phyloP scores from a whole-genome alignment of 2,888 invertebrate species.

The Corbicula japonica region DNA sequence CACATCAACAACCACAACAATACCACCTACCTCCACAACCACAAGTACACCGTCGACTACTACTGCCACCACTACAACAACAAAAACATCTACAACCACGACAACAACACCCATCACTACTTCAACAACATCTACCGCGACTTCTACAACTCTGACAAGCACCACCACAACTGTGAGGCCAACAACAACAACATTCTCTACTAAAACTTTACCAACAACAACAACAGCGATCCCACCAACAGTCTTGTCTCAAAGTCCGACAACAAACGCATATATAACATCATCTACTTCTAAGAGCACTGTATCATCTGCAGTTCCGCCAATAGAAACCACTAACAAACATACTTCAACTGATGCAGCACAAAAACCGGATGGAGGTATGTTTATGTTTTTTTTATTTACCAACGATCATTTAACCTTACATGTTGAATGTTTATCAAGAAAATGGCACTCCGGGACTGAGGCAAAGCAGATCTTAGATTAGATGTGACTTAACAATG shows the following conservation, averaged over 20 bases:
- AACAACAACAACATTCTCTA: background rate
- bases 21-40: background rate
- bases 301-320: too few relatives aligned
- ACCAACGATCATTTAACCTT: too few relatives aligned
- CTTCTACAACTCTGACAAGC: background rate
- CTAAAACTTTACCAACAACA: background rate
- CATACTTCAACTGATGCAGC: too few relatives aligned
- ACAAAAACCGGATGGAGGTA: too few relatives aligned
- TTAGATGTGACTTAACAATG: too few relatives aligned
- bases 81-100: background rate
- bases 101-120: background rate
- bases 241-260: background rate
- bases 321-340: too few relatives aligned
- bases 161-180: background rate
- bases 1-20: conserved; percentile 8
- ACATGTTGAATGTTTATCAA: too few relatives aligned
- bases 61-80: background rate
- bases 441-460: too few relatives aligned
- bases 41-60: too few relatives aligned
- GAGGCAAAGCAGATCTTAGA: too few relatives aligned
- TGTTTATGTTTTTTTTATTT: too few relatives aligned
- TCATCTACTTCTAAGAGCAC: background rate
- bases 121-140: background rate
- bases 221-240: background rate
- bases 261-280: too few relatives aligned